Conservation (phyloP, 2,888 invertebrate species). For the Erpobdella octoculata region DNA sequence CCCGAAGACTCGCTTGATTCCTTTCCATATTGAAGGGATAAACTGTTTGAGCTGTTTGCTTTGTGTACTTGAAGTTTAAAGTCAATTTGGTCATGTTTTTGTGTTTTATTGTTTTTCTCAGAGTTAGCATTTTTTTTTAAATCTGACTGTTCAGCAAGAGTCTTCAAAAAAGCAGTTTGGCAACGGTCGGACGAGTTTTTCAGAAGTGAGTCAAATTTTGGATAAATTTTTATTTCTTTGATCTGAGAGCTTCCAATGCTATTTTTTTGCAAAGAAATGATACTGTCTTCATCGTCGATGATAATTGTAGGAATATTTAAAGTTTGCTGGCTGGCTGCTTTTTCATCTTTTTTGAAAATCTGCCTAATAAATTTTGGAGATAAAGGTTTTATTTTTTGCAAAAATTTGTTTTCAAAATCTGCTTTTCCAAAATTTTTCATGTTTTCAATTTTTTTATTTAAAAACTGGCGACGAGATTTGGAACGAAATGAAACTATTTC, state of each 20-base stretch:
- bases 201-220: neutral
- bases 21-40: no score
- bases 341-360: neutral
- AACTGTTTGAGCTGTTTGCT: no score
- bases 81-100: no score
- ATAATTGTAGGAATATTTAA: neutral
- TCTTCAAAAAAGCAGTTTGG: no score
- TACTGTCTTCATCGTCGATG: neutral
- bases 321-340: neutral
- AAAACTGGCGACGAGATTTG: slow-evolving; percentile 6
- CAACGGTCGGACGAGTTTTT: no score
- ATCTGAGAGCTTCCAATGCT: neutral
- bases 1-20: no score
- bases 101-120: no score
- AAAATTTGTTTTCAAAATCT: neutral
- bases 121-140: no score
- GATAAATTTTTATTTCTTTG: slow-evolving; percentile 7
- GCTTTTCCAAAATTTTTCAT: neutral
- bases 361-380: neutral
- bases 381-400: neutral
- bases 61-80: no score
- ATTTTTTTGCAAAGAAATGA: neutral
- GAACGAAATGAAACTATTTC: neutral
- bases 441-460: slow-evolving; percentile 8
- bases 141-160: no score